A percentile compares a stretch with the other conserved stretches of the same genome.
Conservation (phyloP, 2,113 vertebrate genomes). For the Burhinus oedicnemus region DNA sequence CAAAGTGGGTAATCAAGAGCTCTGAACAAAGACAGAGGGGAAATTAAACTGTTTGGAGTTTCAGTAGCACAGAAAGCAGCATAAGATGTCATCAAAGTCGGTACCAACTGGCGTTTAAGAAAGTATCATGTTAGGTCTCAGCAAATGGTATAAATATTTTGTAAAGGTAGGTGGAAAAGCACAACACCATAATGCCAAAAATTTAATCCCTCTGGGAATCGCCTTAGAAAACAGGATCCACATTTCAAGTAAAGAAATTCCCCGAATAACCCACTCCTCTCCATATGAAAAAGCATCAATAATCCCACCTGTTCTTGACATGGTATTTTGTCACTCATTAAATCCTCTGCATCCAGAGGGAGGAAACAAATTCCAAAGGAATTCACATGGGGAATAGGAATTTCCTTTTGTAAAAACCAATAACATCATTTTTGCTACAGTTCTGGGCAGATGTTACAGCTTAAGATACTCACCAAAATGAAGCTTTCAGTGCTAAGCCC, state of each 20-base stretch:
- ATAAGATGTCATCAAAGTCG: not conserved
- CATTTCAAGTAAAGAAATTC: not conserved
- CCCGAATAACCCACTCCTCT: not conserved
- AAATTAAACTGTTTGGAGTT: not conserved
- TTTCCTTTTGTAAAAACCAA: conserved; percentile 21
- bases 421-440: not conserved
- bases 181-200: not conserved
- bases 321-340: conserved; percentile 7
- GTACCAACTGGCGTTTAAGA: not conserved
- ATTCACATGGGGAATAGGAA: conserved; percentile 3
- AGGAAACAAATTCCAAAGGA: conserved; percentile 26
- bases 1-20: conserved; percentile 22
- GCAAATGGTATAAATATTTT: not conserved
- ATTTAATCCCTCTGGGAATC: not conserved
- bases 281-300: not conserved
- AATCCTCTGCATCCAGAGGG: not conserved
- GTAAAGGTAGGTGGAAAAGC: not conserved
- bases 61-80: not conserved
- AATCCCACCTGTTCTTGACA: not conserved
- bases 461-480: not conserved
- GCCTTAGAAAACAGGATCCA: not conserved
- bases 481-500: conserved; percentile 16
- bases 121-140: not conserved
- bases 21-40: not conserved
- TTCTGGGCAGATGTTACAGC: conserved; percentile 49